Percentiles rank a stretch among this genome's conserved stretches.
Conservation (phyloP, 1,140 invertebrate species). For the Drosophila ohnishii region DNA sequence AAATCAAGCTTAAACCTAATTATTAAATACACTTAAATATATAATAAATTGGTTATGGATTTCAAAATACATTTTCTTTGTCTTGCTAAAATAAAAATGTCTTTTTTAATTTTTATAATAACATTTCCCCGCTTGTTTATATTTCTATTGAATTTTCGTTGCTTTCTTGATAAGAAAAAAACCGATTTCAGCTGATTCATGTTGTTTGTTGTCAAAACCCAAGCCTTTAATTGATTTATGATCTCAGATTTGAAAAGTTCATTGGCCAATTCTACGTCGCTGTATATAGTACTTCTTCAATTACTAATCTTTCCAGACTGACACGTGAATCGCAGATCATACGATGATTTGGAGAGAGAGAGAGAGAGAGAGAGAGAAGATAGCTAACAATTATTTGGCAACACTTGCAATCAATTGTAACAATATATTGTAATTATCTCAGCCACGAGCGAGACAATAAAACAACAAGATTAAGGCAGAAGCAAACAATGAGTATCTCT, state of each 20-base stretch:
- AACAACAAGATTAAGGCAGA: slow-evolving; percentile 36
- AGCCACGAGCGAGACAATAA: slow-evolving; percentile 11
- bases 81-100: not conserved
- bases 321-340: slow-evolving; percentile 37
- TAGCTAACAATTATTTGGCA: slow-evolving; percentile 61
- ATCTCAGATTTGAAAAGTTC: slow-evolving; percentile 25
- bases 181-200: slow-evolving; percentile 1
- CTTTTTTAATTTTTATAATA: not conserved
- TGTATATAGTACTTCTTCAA: not conserved
- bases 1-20: not conserved
- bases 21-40: too few relatives aligned
- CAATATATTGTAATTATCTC: slow-evolving; percentile 58
- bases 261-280: slow-evolving; percentile 32
- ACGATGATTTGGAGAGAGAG: not conserved
- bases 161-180: slow-evolving; percentile 7
- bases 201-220: slow-evolving; percentile 23
- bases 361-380: too few relatives aligned
- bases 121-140: not conserved
- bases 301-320: slow-evolving; percentile 6
- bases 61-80: not conserved
- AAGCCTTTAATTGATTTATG: slow-evolving; percentile 23
- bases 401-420: slow-evolving; percentile 54
- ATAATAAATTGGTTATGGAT: not conserved
- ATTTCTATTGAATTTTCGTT: not conserved
- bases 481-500: slow-evolving; percentile 22